Base-by-base conservation (phyloP, 1,140 invertebrate species). In the Zaprionus tsacasi region DNA sequence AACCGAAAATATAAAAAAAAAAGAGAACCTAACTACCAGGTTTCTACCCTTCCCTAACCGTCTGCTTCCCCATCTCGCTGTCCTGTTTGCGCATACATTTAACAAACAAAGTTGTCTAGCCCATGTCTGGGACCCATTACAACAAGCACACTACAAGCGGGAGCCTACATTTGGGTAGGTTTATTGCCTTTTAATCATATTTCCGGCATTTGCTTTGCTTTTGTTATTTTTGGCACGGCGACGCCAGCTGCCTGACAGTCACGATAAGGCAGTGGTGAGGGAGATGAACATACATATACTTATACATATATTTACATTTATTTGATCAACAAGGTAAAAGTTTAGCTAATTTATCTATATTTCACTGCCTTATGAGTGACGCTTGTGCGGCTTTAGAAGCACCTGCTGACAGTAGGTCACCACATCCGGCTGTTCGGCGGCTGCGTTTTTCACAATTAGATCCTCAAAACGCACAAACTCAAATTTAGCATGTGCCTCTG, bases 391-490 rank as follows among this genome's bases (percentile, higher is more conserved):
- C 58, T 92, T 92, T 3, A 66, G 77, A 12, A 92, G 75, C 52
- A 59, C 91, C 48, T 76, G 54, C 48, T 86, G 56, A 88, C 93
- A 93, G 91, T 95, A 96, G 40, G 90, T 69, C 25, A 86, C 13
- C 92, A 96, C 95, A 43, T 92, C 79, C 8, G 93, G 80, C 69
- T 70, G 43, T 6, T 74, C 65, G 82, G 94, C 93, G 48, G 91
- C 54, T 33, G 17, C 54, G 17, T 48, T 79, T 15, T 48, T 38
- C 5, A 70, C 75, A 11, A 96, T 92, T 25, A 97, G 89, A 33
- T 95, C 91, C 52, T 94, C 88, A 86, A 94, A 95, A 78, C 91
- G 52, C 95, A 85, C 68, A 93, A 93, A 68, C 89, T 80, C 91
- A 93, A 96, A 64, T 59, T 57, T 80, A 4, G 58, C 71, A 12